A percentile compares a stretch with the other conserved stretches of the same genome.
Conservation (phyloP, 2,888 invertebrate genomes). For the Scaptodrosophila latifasciaeformis region DNA sequence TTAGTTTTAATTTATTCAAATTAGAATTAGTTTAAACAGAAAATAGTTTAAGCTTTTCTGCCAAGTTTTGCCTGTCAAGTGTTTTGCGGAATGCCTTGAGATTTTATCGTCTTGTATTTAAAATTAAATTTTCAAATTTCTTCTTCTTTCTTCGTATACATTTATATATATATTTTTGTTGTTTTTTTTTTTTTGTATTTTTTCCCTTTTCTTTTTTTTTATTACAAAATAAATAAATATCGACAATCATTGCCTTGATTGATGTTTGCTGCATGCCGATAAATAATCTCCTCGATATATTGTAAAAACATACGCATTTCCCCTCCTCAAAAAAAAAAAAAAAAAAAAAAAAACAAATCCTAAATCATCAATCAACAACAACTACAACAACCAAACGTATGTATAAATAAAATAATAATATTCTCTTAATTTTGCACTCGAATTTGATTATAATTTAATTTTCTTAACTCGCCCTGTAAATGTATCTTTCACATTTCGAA, state of each 20-base stretch:
- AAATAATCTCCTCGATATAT: slow-evolving; percentile 1
- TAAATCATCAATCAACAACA: slow-evolving; percentile 29
- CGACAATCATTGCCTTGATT: slow-evolving; percentile 20
- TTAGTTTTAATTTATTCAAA: too few species aligned
- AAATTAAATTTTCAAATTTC: too few species aligned
- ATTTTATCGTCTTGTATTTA: too few species aligned
- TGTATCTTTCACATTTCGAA: neutral
- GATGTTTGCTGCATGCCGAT: slow-evolving; percentile 38
- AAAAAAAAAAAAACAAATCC: slow-evolving; percentile 27
- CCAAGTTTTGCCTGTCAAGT: too few species aligned
- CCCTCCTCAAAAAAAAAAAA: slow-evolving; percentile 3
- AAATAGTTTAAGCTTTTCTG: too few species aligned
- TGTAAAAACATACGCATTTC: slow-evolving; percentile 3
- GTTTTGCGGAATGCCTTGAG: too few species aligned
- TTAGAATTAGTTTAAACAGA: too few species aligned
- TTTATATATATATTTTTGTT: too few species aligned
- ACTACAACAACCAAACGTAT: slow-evolving; percentile 51
- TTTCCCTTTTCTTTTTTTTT: neutral
- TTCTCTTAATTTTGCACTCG: neutral
- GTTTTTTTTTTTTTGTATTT: too few species aligned
- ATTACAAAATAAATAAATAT: neutral
- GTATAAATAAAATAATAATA: slow-evolving; percentile 42
- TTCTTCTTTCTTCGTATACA: too few species aligned
- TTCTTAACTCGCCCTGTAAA: slow-evolving; percentile 1
- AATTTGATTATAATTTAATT: neutral